These are phyloP conservation scores for Morelia viridis DNA, from an alignment of 2,797 vertebrate species.

Conservation along the genomic window DNA sequence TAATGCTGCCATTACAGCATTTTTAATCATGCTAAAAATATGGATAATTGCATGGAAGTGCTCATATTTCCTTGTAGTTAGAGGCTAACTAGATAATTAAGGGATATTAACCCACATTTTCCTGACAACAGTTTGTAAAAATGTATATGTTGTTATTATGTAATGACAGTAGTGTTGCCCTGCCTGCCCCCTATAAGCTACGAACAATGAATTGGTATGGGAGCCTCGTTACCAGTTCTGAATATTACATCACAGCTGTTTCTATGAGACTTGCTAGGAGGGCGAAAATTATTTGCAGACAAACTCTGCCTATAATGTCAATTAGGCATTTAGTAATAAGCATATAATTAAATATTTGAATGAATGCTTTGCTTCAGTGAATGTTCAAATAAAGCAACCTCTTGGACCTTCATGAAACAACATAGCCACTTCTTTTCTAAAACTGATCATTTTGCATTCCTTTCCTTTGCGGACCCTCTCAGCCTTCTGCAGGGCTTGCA, in stretches of 20 bases:
- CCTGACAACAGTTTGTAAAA: neutral
- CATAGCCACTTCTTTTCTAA: neutral
- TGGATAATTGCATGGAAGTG: neutral
- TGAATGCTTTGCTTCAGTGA: neutral
- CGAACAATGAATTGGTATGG: neutral
- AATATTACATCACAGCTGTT: neutral
- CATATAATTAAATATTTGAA: neutral
- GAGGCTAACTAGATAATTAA: neutral
- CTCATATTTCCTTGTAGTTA: neutral
- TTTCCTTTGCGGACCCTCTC: neutral
- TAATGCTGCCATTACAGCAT: too few species aligned
- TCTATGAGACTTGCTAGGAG: neutral
- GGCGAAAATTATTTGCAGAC: neutral
- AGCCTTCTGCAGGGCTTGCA: neutral
- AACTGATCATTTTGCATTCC: neutral
- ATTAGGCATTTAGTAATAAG: neutral
- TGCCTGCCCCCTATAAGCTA: neutral
- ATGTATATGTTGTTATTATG: neutral
- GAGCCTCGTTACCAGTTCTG: neutral
- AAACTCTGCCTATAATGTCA: neutral
- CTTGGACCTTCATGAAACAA: neutral
- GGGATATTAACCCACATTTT: too few species aligned
- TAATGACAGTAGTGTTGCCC: neutral
- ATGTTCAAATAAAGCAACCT: neutral
- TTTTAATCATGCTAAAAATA: neutral